Evolutionary conservation across 2,888 invertebrate genomes (phyloP), one percentile per base, ranked within the genome.

Genomic region (Sarcophaga caerulescens): DNA sequence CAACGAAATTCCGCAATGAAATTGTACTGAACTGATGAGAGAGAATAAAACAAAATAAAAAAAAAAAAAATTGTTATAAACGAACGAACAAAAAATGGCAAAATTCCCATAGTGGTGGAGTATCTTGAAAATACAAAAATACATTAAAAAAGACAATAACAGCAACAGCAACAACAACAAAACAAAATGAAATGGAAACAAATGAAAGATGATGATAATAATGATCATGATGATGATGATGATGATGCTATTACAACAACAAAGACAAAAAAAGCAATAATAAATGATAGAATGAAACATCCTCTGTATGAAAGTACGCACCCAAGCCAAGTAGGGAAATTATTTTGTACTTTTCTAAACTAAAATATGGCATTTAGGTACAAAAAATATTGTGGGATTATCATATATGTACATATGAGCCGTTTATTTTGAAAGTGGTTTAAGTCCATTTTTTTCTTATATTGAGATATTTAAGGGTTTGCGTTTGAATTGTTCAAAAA

Each of bases 231-330:
- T 84, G 84, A 86, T 73, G 70, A 78, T 78, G 73, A 80, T 81
- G 81, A 81, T 84, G 84, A 84, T 86, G 84, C 83, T 84, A 66
- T 81, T 86, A 77, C 81, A 83, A 77, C 57, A 85, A 82, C 69
- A 85, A 79, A 85, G 88, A 89, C 87, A 68, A 79, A 88, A 90
- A 87, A 79, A 70, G 80, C 79, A 85, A 87, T 88, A 79, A 71
- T 65, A 89, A 85, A 88, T 65, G 63, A 2, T 19, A 71, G 76
- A 76, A 65, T 63, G 45, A 71, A 70, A 57, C 25, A 70, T 65
- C 65, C 65, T 35, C 8, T 10, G 65, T 65, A 23, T 35, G 8
- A 52, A 52, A 0, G 47, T 47, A 47, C 12, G 5, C 17, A 52
- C 52, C 4, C 10, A 52, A 14, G 52, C 10, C 12, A 17, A 4